phyloP scores from a whole-genome alignment of 2,888 invertebrate species.

The Ptychoptera contaminata region DNA sequence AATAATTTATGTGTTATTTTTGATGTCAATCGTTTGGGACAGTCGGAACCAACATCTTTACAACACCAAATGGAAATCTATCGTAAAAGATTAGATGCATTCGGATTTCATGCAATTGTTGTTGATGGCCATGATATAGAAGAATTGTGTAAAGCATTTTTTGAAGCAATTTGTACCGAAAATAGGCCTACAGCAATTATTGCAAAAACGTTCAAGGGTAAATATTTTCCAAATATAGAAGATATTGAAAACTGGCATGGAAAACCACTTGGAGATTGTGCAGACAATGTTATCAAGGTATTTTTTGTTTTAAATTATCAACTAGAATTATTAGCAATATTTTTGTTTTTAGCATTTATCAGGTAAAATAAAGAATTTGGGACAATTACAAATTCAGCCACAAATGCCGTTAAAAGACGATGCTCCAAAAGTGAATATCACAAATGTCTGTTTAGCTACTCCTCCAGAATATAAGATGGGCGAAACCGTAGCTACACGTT shows the following conservation, averaged over 20 bases:
- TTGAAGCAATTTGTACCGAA: conserved; percentile 54
- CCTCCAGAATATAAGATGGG: conserved; percentile 72
- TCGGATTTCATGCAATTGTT: conserved; percentile 80
- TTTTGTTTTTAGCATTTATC: conserved; percentile 38
- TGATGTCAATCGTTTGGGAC: conserved; percentile 93
- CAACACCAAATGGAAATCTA: conserved; percentile 80
- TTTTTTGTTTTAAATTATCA: conserved; percentile 1
- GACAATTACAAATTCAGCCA: conserved; percentile 43
- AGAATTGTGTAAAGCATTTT: conserved; percentile 77
- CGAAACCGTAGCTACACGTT: conserved; percentile 69
- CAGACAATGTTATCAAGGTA: conserved; percentile 42
- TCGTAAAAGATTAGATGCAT: conserved; percentile 68
- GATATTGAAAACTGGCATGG: conserved; percentile 96
- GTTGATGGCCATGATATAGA: conserved; percentile 95
- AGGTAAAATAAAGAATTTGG: conserved; percentile 48
- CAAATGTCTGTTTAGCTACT: conserved; percentile 51
- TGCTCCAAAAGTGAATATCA: conserved; percentile 59
- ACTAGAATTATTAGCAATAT: conserved; percentile 8
- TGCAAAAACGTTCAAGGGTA: conserved; percentile 94
- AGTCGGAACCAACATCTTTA: conserved; percentile 88
- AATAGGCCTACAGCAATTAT: conserved; percentile 84
- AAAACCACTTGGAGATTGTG: conserved; percentile 78
- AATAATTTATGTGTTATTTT: conserved; percentile 95
- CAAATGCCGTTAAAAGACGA: conserved; percentile 45
- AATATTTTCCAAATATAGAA: conserved; percentile 76